Base-by-base conservation (phyloP, 37 sponge, comb jelly and placozoan genomes). In the Haliclona indistincta region DNA sequence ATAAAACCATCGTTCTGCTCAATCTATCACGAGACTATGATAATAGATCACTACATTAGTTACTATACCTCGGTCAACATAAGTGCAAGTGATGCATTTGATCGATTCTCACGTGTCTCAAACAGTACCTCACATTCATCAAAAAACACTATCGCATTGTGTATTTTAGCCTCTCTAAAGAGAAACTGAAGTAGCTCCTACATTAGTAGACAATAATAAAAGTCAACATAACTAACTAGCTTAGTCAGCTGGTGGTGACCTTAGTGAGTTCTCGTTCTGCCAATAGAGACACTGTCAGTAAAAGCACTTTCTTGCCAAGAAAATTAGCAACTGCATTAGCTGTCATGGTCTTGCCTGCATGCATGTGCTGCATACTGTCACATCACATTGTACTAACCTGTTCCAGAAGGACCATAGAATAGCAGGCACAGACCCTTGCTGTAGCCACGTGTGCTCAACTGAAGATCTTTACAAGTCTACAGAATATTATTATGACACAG, bases 121-220 rank as follows among this genome's bases (percentile, higher is more conserved):
- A 87, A 87, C 30, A 87, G 47, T 17, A 63, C 34, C 39, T 87
- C 88, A 76, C 88, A 87, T 71, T 87, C 88, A 63, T 87, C 88
- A 76, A 87, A 87, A 81, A 87, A 87, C 28, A 87, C 53, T 22
- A 87, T 60, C 2, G 88, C 88, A 64, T 87, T 81, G 68, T 87
- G 88, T 1, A 87, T 87, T 81, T 87, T 87, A 38, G 81, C 81
- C 63, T 87, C 88, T 1, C 88, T 70, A 64, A 87, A 87, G 17
- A 87, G 66, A 55, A 87, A 87, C 34, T 71, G 42, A 32, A 87
- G 37, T 36, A 87, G 34, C 25, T 87, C 88, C 77, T 76, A 28
- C n/a, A n/a, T n/a, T n/a, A n/a, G n/a, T n/a, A n/a, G n/a, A n/a
- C n/a, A n/a, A n/a, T n/a, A n/a, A n/a, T n/a, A n/a, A n/a, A n/a